Base-by-base conservation (phyloP, 1,140 invertebrate species). In the Ips typographus region DNA sequence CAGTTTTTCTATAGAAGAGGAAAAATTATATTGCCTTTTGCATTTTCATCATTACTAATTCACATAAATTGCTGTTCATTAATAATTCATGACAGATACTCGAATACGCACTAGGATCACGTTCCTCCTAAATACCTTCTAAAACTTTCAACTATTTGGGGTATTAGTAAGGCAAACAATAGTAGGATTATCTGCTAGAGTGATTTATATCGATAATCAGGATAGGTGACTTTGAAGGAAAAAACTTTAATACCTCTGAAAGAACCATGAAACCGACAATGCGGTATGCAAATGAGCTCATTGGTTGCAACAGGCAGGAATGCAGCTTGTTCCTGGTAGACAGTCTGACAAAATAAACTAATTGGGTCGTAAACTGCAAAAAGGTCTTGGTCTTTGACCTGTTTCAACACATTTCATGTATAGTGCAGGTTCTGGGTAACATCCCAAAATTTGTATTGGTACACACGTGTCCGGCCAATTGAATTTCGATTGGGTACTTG, bases 341-440 rank as follows among this genome's bases (percentile, higher is more conserved):
- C 64, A 41, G 53, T 47, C 42, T 57, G 64, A 65, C 55, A 22
- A 65, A 65, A 57, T 65, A 57, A 65, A 58, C 64, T 65, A 65
- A 65, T 65, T 65, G 37, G 52, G 55, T 47, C 53, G 64, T 58
- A 57, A 42, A 55, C 8, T 52, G 62, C 40, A 36, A 65, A 65
- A 47, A 22, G 22, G 22, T 22, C 22, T 22, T 22, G 22, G 22
- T 22, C 22, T 22, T 22, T 22, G 22, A 22, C 22, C 22, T 22
- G 22, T 22, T 22, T 22, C 22, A 22, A 22, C 22, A 22, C 22
- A 22, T 22, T 22, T 22, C 22, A 22, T 22, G 22, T 22, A 22
- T 22, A 22, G 22, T 22, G 22, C 22, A 22, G 22, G 22, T 22
- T 22, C 22, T 22, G 22, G 22, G 22, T 22, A 22, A 22, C 22